Percentiles rank a stretch among this genome's conserved stretches.
Evolutionary conservation across 1,140 invertebrate genomes (phyloP).

Genomic region (Trissolcus basalis): DNA sequence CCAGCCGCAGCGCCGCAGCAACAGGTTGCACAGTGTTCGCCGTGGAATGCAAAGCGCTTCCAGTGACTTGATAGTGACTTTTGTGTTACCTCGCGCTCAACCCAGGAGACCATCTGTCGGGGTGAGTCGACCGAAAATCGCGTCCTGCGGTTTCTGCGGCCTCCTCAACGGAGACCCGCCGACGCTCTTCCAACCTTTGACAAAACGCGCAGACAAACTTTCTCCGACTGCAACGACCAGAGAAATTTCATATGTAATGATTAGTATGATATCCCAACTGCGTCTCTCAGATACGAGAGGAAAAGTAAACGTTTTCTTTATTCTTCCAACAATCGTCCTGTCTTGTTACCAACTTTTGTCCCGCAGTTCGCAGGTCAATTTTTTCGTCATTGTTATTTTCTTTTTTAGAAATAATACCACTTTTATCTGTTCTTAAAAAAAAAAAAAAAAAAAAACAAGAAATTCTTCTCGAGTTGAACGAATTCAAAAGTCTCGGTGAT

Average conservation of each 20-base stretch:
- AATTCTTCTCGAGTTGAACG: too few relatives aligned
- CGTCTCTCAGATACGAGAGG: constrained; percentile 24
- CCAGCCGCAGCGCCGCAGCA: constrained; percentile 20
- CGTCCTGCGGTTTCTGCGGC: not conserved
- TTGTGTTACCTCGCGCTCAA: constrained; percentile 11
- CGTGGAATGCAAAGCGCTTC: constrained; percentile 30
- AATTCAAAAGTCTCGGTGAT: too few relatives aligned
- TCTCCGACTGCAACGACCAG: constrained; percentile 33
- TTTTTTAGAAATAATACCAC: too few relatives aligned
- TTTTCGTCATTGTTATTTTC: too few relatives aligned
- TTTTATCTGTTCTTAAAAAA: too few relatives aligned
- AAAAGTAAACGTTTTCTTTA: constrained; percentile 30
- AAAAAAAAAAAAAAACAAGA: too few relatives aligned
- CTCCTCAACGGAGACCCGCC: too few relatives aligned
- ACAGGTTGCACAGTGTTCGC: constrained; percentile 34
- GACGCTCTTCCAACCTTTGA: constrained; percentile 5
- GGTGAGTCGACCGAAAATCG: constrained; percentile 20
- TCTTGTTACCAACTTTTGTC: not conserved
- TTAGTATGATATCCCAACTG: constrained; percentile 21
- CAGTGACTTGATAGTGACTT: constrained; percentile 30
- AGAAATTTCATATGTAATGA: constrained; percentile 45
- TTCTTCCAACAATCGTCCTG: not conserved
- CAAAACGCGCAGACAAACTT: constrained; percentile 29
- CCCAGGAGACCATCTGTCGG: constrained; percentile 15
- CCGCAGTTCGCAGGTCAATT: too few relatives aligned